A percentile compares a stretch with the other conserved stretches of the same genome.
Evolutionary conservation across 2,888 invertebrate species (phyloP).

Genomic region (Lysandra bellargus): DNA sequence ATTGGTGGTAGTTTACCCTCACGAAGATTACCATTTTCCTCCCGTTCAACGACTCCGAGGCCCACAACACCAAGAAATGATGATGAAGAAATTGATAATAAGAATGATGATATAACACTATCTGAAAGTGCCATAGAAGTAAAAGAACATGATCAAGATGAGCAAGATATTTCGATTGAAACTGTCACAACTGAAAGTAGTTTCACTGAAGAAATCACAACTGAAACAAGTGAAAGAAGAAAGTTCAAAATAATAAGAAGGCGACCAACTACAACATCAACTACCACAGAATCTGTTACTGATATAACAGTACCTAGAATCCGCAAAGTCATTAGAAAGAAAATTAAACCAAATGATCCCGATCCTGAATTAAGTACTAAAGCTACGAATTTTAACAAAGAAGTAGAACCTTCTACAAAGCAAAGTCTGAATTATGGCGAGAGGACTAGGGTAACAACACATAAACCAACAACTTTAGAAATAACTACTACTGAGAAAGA

Average conservation of each 20-base stretch:
- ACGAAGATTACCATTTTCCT: slow-evolving; percentile 60
- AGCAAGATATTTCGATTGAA: slow-evolving; percentile 50
- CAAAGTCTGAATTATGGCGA: slow-evolving; percentile 66
- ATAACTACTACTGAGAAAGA: slow-evolving; percentile 46
- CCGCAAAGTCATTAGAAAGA: slow-evolving; percentile 69
- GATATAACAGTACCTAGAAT: slow-evolving; percentile 49
- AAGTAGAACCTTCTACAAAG: slow-evolving; percentile 49
- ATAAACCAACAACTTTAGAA: slow-evolving; percentile 45
- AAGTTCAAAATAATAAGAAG: slow-evolving; percentile 65
- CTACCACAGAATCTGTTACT: slow-evolving; percentile 46
- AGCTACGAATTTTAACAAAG: slow-evolving; percentile 52
- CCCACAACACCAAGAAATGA: slow-evolving; percentile 47
- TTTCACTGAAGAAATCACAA: slow-evolving; percentile 52
- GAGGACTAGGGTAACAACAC: slow-evolving; percentile 51
- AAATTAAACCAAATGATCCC: slow-evolving; percentile 56
- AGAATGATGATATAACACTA: slow-evolving; percentile 65
- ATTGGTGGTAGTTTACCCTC: slow-evolving; percentile 49
- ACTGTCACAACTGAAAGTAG: slow-evolving; percentile 49
- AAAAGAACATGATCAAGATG: slow-evolving; percentile 64
- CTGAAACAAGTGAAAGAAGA: slow-evolving; percentile 60
- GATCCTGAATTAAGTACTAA: slow-evolving; percentile 56
- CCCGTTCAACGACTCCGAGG: slow-evolving; percentile 57
- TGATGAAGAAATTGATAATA: slow-evolving; percentile 60
- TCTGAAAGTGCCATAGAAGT: slow-evolving; percentile 77
- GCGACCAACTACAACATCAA: slow-evolving; percentile 56